Percentiles rank a stretch among this genome's conserved stretches.
Conservation (phyloP, 2,888 invertebrate genomes). For the Ichneumoninae sp. region DNA sequence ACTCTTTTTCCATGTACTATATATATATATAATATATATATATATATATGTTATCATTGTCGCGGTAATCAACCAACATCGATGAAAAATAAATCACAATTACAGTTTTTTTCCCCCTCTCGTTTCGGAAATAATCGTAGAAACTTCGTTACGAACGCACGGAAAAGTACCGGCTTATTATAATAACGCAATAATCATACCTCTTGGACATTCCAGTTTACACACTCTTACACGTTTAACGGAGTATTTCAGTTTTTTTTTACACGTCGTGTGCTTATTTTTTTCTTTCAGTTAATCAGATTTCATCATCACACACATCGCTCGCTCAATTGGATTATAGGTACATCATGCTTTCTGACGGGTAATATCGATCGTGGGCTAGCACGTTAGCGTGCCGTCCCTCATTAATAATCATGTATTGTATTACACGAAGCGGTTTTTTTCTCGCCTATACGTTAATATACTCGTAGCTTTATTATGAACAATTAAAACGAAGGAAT, state of each 20-base stretch:
- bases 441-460: slow-evolving; percentile 53
- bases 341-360: slow-evolving; percentile 46
- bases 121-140: slow-evolving; percentile 53
- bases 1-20: slow-evolving; percentile 69
- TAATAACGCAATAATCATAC: slow-evolving; percentile 40
- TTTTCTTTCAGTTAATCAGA: slow-evolving; percentile 4
- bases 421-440: slow-evolving; percentile 46
- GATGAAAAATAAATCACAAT: slow-evolving; percentile 83
- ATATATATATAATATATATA: slow-evolving; percentile 51
- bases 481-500: slow-evolving; percentile 58
- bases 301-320: slow-evolving; percentile 6
- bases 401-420: slow-evolving; percentile 40
- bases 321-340: slow-evolving; percentile 53
- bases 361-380: slow-evolving; percentile 51
- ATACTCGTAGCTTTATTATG: slow-evolving; percentile 53
- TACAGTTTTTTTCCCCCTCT: slow-evolving; percentile 69
- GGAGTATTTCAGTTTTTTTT: slow-evolving; percentile 67
- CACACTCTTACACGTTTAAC: slow-evolving; percentile 57
- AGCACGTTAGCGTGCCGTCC: slow-evolving; percentile 2
- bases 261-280: neutral
- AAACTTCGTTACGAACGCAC: slow-evolving; percentile 33
- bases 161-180: slow-evolving; percentile 23
- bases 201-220: slow-evolving; percentile 42
- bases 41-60: slow-evolving; percentile 68
- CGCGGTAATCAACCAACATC: slow-evolving; percentile 74